These are phyloP conservation scores for Caenorhabditis doughertyi DNA, from an alignment of 2,888 invertebrate genomes.

Conservation along the genomic window DNA sequence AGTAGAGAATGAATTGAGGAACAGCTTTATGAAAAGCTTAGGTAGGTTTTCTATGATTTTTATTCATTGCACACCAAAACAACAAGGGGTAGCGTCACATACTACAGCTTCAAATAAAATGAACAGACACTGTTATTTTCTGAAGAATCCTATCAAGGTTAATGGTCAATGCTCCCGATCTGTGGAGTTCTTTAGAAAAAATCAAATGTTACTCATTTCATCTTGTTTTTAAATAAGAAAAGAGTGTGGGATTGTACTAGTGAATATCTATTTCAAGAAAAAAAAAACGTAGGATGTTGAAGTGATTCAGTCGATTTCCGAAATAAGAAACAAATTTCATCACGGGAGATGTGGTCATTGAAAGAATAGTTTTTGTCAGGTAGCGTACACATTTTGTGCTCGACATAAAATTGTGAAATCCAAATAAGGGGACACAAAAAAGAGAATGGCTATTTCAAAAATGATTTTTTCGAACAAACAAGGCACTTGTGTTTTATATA, in stretches of 20 bases:
- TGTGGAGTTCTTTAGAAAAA: not conserved
- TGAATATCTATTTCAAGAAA: not conserved
- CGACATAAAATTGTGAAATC: not conserved
- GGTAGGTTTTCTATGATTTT: conserved; percentile 27
- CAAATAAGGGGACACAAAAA: not conserved
- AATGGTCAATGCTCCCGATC: conserved; percentile 15
- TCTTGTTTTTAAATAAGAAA: not conserved
- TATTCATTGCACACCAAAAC: conserved; percentile 11
- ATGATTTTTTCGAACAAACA: too few species aligned
- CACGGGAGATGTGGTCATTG: not conserved
- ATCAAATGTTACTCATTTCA: not conserved
- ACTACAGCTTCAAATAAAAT: conserved; percentile 7
- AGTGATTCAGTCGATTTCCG: not conserved
- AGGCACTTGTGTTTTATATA: too few species aligned
- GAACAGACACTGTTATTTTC: conserved; percentile 5
- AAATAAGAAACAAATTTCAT: conserved; percentile 2
- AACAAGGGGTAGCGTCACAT: not conserved
- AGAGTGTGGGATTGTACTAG: not conserved
- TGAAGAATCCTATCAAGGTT: conserved; percentile 25
- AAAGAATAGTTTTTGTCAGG: not conserved
- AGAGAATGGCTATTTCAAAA: not conserved
- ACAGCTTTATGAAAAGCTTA: conserved; percentile 9
- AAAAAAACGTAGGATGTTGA: not conserved
- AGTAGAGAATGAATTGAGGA: conserved; percentile 1
- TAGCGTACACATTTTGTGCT: not conserved